These are phyloP conservation scores for Phyllostomus discolor DNA, from an alignment of 2,113 vertebrate species.

Conservation along the genomic window DNA sequence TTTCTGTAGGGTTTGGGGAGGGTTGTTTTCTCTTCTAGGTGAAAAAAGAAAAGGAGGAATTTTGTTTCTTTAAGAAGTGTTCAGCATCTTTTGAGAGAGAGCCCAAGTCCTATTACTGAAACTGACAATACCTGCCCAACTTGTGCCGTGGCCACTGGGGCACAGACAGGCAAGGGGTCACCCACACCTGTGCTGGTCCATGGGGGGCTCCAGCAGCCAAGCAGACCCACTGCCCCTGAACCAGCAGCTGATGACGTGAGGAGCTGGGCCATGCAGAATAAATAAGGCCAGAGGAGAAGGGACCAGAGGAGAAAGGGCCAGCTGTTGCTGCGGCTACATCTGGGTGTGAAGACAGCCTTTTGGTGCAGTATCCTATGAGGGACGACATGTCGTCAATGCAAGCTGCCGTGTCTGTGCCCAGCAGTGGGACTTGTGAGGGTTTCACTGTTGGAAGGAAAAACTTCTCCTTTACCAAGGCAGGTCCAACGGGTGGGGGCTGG, in stretches of 20 bases:
- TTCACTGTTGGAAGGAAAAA: not conserved
- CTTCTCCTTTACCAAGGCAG: not conserved
- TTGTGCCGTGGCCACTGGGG: not conserved
- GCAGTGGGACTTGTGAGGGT: not conserved
- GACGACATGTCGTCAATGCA: not conserved
- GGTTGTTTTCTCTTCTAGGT: not conserved
- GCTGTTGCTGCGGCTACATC: not conserved
- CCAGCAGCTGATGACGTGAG: not conserved
- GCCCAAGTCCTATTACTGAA: not conserved
- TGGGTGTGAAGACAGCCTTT: not conserved
- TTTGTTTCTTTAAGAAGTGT: not conserved
- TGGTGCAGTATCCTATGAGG: accelerated
- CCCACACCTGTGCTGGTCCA: not conserved
- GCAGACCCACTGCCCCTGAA: not conserved
- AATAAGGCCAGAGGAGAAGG: accelerated
- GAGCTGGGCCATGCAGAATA: accelerated
- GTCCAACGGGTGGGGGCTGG: not conserved
- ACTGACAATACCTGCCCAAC: not conserved
- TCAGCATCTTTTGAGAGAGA: not conserved
- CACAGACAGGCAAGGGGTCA: not conserved
- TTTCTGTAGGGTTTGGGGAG: not conserved
- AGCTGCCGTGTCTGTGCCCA: no score
- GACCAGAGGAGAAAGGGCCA: no score
- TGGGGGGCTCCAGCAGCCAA: not conserved
- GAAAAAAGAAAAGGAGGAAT: not conserved